Base-by-base conservation (phyloP, 2,888 invertebrate species). In the Drymonia ruficornis region DNA sequence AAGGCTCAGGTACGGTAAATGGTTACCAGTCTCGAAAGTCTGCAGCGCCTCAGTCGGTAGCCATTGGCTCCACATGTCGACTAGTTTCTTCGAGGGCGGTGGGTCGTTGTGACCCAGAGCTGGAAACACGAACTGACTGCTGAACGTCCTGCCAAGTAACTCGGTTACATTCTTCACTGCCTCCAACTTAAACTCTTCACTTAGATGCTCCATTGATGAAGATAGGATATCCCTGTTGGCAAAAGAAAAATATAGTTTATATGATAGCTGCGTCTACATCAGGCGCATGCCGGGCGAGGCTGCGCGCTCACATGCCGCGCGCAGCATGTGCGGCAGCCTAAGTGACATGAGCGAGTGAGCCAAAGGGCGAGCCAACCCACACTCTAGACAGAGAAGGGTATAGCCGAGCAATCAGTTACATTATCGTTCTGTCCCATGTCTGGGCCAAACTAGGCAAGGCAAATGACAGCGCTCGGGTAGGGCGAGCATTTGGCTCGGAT, bases 101-200 rank as follows among this genome's bases (percentile, higher is more conserved):
- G 96, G 96, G 80, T 98, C 98, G 81, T 98, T 97, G 87, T 98
- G 98, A 1, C 98, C 98, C 67, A 98, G 87, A 0, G 97, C 97
- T 42, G 98, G 98, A 84, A 97, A 97, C 56, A 98, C 97, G 80
- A 97, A 97, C 84, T 97, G 96, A 63, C 96, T 96, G 73, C 96
- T 96, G 88, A 97, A 98, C 42, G 97, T 97, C 75, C 95, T 94
- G 63, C 96, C 94, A 64, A 98, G 93, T 60, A 97, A 93, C 61
- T 96, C 95, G 1, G 97, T 97, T 61, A 97, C 94, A 84, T 97
- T 98, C 72, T 96, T 94, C 59, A 98, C 94, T 47, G 96, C 95
- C 74, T 95, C 95, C 75, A 96, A 90, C 70, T 96, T 95, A 69
- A 94, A 94, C 63, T 95, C 94, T 63, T 95, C 95, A 65, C 94